These are phyloP conservation scores for Galeopterus variegatus DNA, from an alignment of 2,113 vertebrate genomes.

Conservation along the genomic window DNA sequence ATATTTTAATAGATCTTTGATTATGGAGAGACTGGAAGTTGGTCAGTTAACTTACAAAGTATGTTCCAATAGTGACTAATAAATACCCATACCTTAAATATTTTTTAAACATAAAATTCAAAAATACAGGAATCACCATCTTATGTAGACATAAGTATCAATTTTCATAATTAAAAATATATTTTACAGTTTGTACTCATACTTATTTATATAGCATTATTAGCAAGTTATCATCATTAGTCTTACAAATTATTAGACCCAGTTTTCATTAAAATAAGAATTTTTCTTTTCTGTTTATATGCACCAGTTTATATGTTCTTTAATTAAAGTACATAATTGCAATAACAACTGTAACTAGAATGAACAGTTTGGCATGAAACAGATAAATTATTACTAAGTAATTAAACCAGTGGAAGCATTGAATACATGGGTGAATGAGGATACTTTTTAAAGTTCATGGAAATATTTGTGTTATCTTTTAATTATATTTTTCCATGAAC, in stretches of 20 bases:
- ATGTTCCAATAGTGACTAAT: background rate
- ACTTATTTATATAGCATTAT: background rate
- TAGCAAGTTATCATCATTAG: background rate
- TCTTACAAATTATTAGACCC: background rate
- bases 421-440: too few species aligned
- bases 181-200: background rate
- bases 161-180: background rate
- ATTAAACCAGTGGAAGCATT: background rate
- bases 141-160: background rate
- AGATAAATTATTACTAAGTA: conserved; percentile 6
- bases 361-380: background rate
- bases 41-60: background rate
- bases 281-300: background rate
- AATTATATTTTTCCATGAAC: too few species aligned
- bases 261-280: background rate
- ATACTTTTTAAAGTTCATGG: too few species aligned
- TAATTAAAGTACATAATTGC: background rate
- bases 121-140: background rate
- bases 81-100: background rate
- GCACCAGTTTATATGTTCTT: background rate
- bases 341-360: background rate
- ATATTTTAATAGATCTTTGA: background rate
- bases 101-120: conserved; percentile 33
- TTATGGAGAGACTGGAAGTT: background rate
- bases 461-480: too few species aligned